Conservation (phyloP, 2,888 invertebrate species). For the Frankliniella fusca region DNA sequence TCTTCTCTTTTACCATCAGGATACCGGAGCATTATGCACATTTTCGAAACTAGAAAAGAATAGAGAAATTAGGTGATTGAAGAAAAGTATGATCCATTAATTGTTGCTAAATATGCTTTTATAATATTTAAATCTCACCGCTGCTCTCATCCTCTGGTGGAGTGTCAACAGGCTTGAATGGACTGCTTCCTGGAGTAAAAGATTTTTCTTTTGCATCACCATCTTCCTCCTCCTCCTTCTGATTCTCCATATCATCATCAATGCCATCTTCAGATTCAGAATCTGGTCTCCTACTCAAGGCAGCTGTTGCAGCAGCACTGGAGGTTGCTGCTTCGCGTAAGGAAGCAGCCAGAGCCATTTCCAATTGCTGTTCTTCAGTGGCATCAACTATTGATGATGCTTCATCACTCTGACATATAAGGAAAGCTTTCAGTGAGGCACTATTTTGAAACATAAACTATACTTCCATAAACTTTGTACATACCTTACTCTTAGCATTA, state of each 20-base stretch:
- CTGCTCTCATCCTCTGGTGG: background rate
- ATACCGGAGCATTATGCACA: background rate
- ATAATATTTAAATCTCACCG: background rate
- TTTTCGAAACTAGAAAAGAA: background rate
- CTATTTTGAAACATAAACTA: background rate
- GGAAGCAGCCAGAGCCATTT: background rate
- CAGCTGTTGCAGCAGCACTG: background rate
- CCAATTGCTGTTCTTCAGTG: background rate
- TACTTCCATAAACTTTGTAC: background rate
- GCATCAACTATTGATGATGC: background rate
- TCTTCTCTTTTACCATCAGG: conserved; percentile 4
- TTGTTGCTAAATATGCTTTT: background rate
- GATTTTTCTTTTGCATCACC: background rate
- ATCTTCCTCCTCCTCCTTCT: background rate
- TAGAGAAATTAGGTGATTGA: background rate
- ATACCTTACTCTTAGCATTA: background rate
- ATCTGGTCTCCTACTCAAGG: background rate
- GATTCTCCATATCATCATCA: background rate
- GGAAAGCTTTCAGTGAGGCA: background rate
- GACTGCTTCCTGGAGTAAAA: background rate
- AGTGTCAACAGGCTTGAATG: background rate
- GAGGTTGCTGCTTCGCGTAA: background rate
- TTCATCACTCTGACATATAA: background rate
- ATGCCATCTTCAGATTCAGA: background rate
- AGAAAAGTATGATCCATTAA: background rate